Conservation (phyloP, 2,113 vertebrate genomes). For the Etheostoma cragini region DNA sequence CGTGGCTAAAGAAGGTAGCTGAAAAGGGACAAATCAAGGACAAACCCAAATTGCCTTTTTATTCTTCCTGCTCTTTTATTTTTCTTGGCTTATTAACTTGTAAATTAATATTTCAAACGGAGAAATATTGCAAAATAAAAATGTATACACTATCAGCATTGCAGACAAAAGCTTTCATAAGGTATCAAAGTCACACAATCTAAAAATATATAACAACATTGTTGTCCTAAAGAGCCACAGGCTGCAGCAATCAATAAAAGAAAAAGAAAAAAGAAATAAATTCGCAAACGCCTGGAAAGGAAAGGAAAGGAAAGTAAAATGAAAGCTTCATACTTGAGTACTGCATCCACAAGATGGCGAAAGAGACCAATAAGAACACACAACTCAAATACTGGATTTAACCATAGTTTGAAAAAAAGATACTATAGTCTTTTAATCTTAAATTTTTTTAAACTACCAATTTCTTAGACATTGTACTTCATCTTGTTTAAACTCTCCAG, state of each 20-base stretch:
- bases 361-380: conserved; percentile 38
- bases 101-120: background rate
- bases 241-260: background rate
- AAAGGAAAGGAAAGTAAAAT: background rate
- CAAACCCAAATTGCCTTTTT: background rate
- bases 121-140: background rate
- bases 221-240: background rate
- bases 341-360: conserved; percentile 64
- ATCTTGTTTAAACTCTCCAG: background rate
- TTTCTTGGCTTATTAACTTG: background rate
- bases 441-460: background rate
- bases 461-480: background rate
- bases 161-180: no score
- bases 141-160: background rate
- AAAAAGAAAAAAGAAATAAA: background rate
- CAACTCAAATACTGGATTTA: background rate
- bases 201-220: background rate
- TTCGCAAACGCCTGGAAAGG: background rate
- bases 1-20: conserved; percentile 32
- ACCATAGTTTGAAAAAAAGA: background rate
- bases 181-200: background rate
- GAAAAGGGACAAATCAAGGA: conserved; percentile 17
- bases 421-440: background rate
- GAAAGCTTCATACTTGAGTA: background rate
- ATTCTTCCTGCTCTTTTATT: no score